phyloP scores from a whole-genome alignment of 1,140 invertebrate genomes.

The Diachasma alloeum region DNA sequence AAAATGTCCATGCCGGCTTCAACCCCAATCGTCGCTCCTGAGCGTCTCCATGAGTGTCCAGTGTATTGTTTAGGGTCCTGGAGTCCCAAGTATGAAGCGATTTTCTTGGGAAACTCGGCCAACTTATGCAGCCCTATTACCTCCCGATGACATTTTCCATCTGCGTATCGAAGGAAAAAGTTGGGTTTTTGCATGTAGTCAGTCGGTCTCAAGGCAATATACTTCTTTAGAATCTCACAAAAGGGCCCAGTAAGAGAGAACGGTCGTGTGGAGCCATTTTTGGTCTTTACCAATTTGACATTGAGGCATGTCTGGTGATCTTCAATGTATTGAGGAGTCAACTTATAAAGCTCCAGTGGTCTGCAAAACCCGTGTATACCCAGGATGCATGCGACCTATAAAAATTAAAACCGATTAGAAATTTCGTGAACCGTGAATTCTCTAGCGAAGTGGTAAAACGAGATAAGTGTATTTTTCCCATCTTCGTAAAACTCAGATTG shows the following conservation, averaged over 20 bases:
- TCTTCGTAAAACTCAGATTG: too few relatives aligned
- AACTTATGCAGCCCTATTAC: slow-evolving; percentile 34
- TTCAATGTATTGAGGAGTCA: not conserved
- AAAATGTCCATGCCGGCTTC: slow-evolving; percentile 37
- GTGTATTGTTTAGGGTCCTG: not conserved
- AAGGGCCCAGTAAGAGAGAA: too few relatives aligned
- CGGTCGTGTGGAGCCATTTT: too few relatives aligned
- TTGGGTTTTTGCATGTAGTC: not conserved
- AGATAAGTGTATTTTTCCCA: too few relatives aligned
- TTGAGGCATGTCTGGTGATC: not conserved
- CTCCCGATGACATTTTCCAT: slow-evolving; percentile 23
- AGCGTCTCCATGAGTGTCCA: slow-evolving; percentile 18
- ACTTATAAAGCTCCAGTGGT: not conserved
- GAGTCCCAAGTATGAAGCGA: slow-evolving; percentile 32
- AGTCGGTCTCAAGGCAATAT: too few relatives aligned
- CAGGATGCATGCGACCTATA: not conserved
- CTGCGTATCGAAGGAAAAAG: slow-evolving; percentile 29
- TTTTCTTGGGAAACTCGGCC: slow-evolving; percentile 26
- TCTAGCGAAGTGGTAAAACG: too few relatives aligned
- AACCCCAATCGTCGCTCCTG: slow-evolving; percentile 29
- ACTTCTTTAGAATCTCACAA: too few relatives aligned
- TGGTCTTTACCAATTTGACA: not conserved
- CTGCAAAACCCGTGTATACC: not conserved
- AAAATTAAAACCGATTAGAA: not conserved
- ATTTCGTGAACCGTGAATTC: not conserved